Conservation (phyloP, 1,140 invertebrate species). For the Drosophila pallidifrons region DNA sequence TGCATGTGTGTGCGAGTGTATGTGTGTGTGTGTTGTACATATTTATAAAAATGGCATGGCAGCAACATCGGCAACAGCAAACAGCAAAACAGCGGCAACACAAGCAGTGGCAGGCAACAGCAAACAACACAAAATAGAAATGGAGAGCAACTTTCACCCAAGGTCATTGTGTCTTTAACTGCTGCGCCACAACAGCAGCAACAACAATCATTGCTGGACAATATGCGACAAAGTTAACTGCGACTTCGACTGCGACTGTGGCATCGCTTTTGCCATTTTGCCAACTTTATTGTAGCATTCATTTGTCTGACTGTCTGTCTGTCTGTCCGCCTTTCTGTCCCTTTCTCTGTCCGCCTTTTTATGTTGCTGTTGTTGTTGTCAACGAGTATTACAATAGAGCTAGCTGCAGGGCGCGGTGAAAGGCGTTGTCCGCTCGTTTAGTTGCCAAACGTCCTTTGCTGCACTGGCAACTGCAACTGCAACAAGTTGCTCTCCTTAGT, state of each 20-base stretch:
- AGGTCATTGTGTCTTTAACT: conserved; percentile 84
- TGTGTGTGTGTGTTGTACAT: conserved; percentile 3
- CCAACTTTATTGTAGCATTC: conserved; percentile 40
- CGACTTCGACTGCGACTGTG: conserved; percentile 29
- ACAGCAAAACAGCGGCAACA: conserved; percentile 39
- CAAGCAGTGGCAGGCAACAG: conserved; percentile 15
- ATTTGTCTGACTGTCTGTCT: conserved; percentile 1
- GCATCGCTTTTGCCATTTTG: conserved; percentile 34
- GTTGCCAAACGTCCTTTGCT: conserved; percentile 22
- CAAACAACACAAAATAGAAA: conserved; percentile 74
- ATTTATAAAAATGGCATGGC: conserved; percentile 22
- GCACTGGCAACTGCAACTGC: background rate
- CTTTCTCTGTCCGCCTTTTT: conserved; percentile 7
- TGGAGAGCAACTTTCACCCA: conserved; percentile 84
- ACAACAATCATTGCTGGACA: conserved; percentile 41
- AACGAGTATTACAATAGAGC: conserved; percentile 13
- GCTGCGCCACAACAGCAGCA: conserved; percentile 42
- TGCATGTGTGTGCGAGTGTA: conserved; percentile 16
- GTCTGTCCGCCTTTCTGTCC: background rate
- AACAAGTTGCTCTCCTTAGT: conserved; percentile 23
- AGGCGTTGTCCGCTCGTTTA: conserved; percentile 29
- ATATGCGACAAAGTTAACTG: conserved; percentile 49
- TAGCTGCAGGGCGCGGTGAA: conserved; percentile 15
- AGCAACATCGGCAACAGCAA: conserved; percentile 26
- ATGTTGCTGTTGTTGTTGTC: background rate